Conservation (phyloP, 2,888 invertebrate genomes). For the Hypomecis punctinalis region DNA sequence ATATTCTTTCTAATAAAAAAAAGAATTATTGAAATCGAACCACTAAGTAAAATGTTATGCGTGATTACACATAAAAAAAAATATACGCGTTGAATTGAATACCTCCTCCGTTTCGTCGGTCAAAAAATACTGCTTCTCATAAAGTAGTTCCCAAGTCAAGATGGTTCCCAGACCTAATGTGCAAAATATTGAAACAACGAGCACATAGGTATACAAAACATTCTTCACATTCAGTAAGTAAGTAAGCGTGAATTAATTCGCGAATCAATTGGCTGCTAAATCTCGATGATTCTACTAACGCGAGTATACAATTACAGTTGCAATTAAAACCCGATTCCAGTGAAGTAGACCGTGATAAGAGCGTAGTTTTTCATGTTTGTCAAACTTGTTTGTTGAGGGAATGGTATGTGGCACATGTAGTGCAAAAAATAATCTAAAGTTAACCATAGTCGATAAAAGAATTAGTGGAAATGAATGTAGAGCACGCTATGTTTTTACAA, state of each 20-base stretch:
- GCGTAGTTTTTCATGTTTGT: slow-evolving; percentile 14
- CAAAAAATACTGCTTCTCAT: background rate
- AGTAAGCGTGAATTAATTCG: slow-evolving; percentile 9
- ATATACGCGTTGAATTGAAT: too few relatives aligned
- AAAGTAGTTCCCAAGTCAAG: too few relatives aligned
- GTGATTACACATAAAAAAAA: too few relatives aligned
- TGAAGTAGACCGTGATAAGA: slow-evolving; percentile 24
- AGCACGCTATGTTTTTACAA: too few relatives aligned
- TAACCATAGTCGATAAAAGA: background rate
- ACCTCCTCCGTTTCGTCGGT: too few relatives aligned
- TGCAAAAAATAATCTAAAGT: slow-evolving; percentile 16
- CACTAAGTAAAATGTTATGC: too few relatives aligned
- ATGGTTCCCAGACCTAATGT: too few relatives aligned
- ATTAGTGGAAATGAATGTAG: background rate
- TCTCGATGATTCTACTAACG: slow-evolving; percentile 9
- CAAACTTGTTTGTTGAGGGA: slow-evolving; percentile 12
- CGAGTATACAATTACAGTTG: slow-evolving; percentile 13
- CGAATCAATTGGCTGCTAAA: slow-evolving; percentile 18
- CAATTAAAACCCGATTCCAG: slow-evolving; percentile 22
- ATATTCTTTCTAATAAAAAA: too few relatives aligned
- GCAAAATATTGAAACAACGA: too few relatives aligned
- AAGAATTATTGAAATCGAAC: too few relatives aligned
- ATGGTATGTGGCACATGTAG: slow-evolving; percentile 16
- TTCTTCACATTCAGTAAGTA: background rate
- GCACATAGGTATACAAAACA: too few relatives aligned